phyloP scores from a whole-genome alignment of 1,140 invertebrate species.

The Temnothorax nylanderi region DNA sequence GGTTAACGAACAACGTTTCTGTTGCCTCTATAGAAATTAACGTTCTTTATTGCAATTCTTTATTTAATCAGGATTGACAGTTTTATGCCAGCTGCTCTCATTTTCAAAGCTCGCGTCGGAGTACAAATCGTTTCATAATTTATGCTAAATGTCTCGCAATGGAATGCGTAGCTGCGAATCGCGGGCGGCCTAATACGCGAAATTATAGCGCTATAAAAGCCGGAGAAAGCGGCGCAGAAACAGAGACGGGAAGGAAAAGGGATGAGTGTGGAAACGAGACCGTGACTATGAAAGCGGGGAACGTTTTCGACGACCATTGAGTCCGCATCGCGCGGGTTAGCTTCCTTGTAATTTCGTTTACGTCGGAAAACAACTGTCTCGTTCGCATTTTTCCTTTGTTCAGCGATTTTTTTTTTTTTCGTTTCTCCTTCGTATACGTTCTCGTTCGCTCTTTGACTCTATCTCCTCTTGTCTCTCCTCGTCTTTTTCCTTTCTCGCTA shows the following conservation, averaged over 20 bases:
- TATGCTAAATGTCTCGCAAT: slow-evolving; percentile 12
- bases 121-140: slow-evolving; percentile 31
- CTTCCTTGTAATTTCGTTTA: slow-evolving; percentile 75
- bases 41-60: neutral
- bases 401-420: neutral
- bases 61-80: neutral
- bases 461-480: slow-evolving; percentile 32
- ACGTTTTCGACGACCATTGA: slow-evolving; percentile 71
- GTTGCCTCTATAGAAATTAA: neutral
- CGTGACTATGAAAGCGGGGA: slow-evolving; percentile 57
- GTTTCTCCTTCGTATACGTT: slow-evolving; percentile 48
- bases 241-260: slow-evolving; percentile 60
- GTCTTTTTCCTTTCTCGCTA: slow-evolving; percentile 18
- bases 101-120: neutral
- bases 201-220: slow-evolving; percentile 35
- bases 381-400: slow-evolving; percentile 31
- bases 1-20: neutral
- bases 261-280: slow-evolving; percentile 40
- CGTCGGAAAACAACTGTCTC: slow-evolving; percentile 74
- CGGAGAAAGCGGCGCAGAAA: slow-evolving; percentile 11
- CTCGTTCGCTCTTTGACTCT: slow-evolving; percentile 46
- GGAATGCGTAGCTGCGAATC: slow-evolving; percentile 28
- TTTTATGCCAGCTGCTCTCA: neutral
- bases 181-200: slow-evolving; percentile 32
- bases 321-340: slow-evolving; percentile 65